phyloP scores from a whole-genome alignment of 1,140 invertebrate genomes.

The Dendroctonus valens region DNA sequence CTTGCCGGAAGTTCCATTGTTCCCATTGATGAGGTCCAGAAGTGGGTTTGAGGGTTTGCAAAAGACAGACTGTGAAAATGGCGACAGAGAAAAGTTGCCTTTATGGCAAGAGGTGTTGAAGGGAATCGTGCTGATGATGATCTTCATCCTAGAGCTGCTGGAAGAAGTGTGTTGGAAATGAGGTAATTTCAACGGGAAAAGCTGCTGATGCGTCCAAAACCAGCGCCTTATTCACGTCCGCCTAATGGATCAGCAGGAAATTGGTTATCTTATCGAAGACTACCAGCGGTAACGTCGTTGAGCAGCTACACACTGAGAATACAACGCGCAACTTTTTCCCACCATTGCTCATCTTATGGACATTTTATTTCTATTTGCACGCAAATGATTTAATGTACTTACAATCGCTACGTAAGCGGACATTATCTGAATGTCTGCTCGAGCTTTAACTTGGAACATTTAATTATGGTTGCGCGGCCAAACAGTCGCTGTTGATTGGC shows the following conservation, averaged over 20 bases:
- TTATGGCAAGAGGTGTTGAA: too few relatives aligned
- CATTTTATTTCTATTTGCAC: conserved; percentile 44
- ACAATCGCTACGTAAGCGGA: conserved; percentile 42
- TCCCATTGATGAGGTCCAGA: neutral
- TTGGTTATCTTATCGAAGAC: conserved; percentile 6
- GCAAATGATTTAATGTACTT: conserved; percentile 43
- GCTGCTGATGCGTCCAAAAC: too few relatives aligned
- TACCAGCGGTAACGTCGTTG: conserved; percentile 1
- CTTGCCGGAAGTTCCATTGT: neutral
- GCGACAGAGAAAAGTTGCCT: too few relatives aligned
- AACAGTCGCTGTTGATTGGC: conserved; percentile 33
- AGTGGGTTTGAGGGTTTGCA: too few relatives aligned
- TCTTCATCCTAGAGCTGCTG: too few relatives aligned
- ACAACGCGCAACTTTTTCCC: conserved; percentile 46
- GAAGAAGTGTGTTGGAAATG: too few relatives aligned
- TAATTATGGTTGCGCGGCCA: conserved; percentile 35
- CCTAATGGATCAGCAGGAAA: neutral
- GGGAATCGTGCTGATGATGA: too few relatives aligned
- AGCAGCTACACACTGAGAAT: conserved; percentile 42
- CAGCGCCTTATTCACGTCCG: too few relatives aligned
- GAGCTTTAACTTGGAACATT: conserved; percentile 42
- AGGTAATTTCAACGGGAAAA: too few relatives aligned
- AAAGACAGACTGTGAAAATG: too few relatives aligned
- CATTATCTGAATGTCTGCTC: conserved; percentile 41
- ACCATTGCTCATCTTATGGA: conserved; percentile 45